A percentile compares a stretch with the other conserved stretches of the same genome.
phyloP scores from a whole-genome alignment of 2,888 invertebrate species.

The Archips crataeganus region DNA sequence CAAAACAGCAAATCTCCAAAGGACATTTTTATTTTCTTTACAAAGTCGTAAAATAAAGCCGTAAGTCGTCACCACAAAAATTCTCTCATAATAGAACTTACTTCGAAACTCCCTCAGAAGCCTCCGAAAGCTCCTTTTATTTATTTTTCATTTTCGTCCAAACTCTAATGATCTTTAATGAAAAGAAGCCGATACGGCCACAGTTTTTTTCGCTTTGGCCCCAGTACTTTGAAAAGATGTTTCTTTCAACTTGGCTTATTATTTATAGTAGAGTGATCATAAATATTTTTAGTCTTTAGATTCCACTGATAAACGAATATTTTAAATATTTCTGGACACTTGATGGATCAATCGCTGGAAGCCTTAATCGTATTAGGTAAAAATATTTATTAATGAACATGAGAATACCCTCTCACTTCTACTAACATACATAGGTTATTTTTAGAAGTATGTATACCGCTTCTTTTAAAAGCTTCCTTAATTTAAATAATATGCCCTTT shows the following conservation, averaged over 20 bases:
- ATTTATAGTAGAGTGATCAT: slow-evolving; percentile 61
- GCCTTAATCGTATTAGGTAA: neutral
- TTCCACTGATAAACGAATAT: slow-evolving; percentile 32
- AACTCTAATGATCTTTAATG: slow-evolving; percentile 82
- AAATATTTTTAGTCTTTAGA: slow-evolving; percentile 47
- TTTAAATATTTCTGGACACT: neutral
- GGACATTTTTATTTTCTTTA: slow-evolving; percentile 37
- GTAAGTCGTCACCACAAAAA: slow-evolving; percentile 45
- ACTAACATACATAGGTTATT: too few relatives aligned
- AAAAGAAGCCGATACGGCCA: slow-evolving; percentile 73
- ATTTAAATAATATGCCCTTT: too few relatives aligned
- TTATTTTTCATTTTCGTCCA: slow-evolving; percentile 76
- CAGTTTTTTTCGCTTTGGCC: slow-evolving; percentile 55
- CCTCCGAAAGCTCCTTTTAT: slow-evolving; percentile 63
- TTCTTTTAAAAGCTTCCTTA: too few relatives aligned
- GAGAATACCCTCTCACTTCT: too few relatives aligned
- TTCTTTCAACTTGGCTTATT: slow-evolving; percentile 66
- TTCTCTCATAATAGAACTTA: slow-evolving; percentile 49
- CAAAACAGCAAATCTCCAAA: slow-evolving; percentile 29
- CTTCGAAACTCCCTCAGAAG: slow-evolving; percentile 54
- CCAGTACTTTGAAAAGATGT: slow-evolving; percentile 53
- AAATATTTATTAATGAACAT: neutral
- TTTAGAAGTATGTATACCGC: too few relatives aligned
- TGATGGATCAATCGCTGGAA: neutral
- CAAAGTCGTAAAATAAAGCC: slow-evolving; percentile 42